Evolutionary conservation across 1,140 invertebrate species (phyloP), one percentile per base, ranked within the genome.

Genomic region (Melitaea cinxia): DNA sequence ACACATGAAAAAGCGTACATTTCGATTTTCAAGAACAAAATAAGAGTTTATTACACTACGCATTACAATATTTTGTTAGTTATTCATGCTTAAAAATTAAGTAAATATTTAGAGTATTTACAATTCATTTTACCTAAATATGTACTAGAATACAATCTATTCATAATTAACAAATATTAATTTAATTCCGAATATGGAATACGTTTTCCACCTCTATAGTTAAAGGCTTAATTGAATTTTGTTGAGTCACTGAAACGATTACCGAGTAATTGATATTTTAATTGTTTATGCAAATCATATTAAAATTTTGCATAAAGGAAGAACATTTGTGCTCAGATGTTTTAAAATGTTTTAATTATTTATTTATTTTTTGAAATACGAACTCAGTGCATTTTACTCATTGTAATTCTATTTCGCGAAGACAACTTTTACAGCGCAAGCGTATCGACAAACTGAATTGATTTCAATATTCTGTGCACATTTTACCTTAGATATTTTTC

Each of bases 401-500:
- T 63, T 30, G 66, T 80, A 77, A 78, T 78, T 75, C 54, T 66
- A 81, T 78, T 83, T 79, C 53, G 37, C 69, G 60, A 73, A 74
- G 65, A 79, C 76, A 70, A 77, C 70, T 81, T 73, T 72, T 62
- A 52, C 39, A 75, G 74, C 67, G 63, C 56, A 53, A 65, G 49
- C 47, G 54, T 66, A 55, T 59, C 55, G 28, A 50, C 72, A 80
- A 88, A 81, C 73, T 76, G 74, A 79, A 77, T 83, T 81, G 77
- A 85, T 83, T 83, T 68, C 83, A 85, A 83, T 85, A 85, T 85
- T 83, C 78, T 75, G 68, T 67, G 68, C 75, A 73, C 77, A 77
- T 70, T 87, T 85, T 80, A 78, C 75, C 77, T 82, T 55, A 75
- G 77, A 86, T 83, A 86, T 86, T 88, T 85, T 85, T 83, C 83